Evolutionary conservation across 2,797 vertebrate species (phyloP).

Genomic region (Periparus ater): DNA sequence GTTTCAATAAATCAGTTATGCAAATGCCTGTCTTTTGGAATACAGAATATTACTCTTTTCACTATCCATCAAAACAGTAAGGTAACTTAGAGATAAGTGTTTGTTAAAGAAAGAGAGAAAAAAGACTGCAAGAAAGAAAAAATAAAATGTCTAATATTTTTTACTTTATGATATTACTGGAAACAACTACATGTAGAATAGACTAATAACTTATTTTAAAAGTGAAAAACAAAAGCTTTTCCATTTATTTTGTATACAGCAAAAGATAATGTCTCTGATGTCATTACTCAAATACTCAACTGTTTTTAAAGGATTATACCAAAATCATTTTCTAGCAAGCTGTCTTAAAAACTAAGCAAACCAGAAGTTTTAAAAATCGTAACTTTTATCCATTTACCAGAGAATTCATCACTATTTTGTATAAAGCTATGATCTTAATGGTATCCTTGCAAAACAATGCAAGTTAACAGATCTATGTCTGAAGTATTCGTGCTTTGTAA

Average conservation of each 20-base stretch:
- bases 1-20: conserved; percentile 35
- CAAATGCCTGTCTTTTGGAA: not conserved
- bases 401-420: not conserved
- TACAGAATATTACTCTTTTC: not conserved
- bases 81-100: not conserved
- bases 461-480: not conserved
- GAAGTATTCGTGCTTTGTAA: not conserved
- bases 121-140: not conserved
- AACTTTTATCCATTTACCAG: not conserved
- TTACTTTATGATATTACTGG: not conserved
- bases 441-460: not conserved
- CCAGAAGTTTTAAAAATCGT: not conserved
- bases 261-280: not conserved
- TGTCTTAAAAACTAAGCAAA: not conserved
- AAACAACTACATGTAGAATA: not conserved
- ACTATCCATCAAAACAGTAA: not conserved
- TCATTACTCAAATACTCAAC: not conserved
- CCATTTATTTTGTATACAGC: not conserved
- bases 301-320: not conserved
- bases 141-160: not conserved
- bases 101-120: not conserved
- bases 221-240: not conserved
- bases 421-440: not conserved
- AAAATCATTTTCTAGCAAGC: not conserved
- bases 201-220: not conserved